Evolutionary conservation across 2,888 invertebrate species (phyloP).

Genomic region (Caenorhabditis drosophilae): DNA sequence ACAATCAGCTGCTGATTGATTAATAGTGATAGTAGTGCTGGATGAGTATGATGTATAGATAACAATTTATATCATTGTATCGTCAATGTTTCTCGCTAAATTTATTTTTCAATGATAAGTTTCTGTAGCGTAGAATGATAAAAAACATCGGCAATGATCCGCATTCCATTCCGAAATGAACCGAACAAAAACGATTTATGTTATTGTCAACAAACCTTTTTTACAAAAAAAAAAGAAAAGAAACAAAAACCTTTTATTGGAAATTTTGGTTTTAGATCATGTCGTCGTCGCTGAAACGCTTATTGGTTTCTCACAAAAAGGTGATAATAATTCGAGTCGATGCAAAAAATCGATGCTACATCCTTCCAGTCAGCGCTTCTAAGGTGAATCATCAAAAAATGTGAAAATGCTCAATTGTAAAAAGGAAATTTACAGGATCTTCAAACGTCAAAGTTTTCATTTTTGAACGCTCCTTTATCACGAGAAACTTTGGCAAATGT

Average conservation of each 20-base stretch:
- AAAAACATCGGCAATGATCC: background rate
- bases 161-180: conserved; percentile 4
- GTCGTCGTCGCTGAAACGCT: conserved; percentile 8
- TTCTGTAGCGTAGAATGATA: no score
- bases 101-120: no score
- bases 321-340: conserved; percentile 38
- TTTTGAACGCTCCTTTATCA: conserved; percentile 7
- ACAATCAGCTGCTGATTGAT: conserved; percentile 4
- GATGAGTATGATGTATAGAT: no score
- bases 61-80: background rate
- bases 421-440: conserved; percentile 14
- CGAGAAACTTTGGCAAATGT: conserved; percentile 9
- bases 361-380: conserved; percentile 13
- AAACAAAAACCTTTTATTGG: background rate
- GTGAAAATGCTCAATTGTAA: background rate
- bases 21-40: background rate
- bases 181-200: no score
- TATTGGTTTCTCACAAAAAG: conserved; percentile 24
- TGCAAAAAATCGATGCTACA: conserved; percentile 34
- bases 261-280: conserved; percentile 14
- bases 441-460: conserved; percentile 5
- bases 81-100: background rate
- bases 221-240: no score
- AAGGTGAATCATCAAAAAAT: conserved; percentile 1
- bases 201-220: no score